Conservation (phyloP, 2,888 invertebrate genomes). For the Andrena fulva region DNA sequence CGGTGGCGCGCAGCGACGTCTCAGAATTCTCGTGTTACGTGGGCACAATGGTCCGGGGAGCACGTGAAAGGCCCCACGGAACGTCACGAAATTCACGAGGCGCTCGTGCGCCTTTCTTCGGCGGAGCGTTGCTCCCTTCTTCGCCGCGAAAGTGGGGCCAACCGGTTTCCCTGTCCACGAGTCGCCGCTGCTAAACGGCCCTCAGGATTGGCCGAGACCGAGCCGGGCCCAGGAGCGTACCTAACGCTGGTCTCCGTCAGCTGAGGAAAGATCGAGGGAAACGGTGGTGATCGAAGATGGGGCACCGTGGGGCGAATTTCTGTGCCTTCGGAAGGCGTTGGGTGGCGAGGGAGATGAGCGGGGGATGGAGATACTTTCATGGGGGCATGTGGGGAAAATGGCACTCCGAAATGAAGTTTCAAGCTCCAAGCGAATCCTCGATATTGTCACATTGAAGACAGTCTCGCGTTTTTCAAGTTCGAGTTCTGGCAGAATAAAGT, state of each 20-base stretch:
- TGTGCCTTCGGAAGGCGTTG: too few species aligned
- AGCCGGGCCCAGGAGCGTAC: constrained; percentile 38
- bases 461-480: too few species aligned
- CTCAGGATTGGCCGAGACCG: constrained; percentile 52
- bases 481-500: too few species aligned
- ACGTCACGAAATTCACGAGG: constrained; percentile 63
- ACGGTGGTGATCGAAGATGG: not conserved
- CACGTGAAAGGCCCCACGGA: constrained; percentile 55
- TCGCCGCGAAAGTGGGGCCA: constrained; percentile 55
- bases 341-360: too few species aligned
- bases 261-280: not conserved
- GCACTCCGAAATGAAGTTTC: too few species aligned
- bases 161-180: constrained; percentile 64
- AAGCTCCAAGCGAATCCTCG: too few species aligned
- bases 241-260: constrained; percentile 18
- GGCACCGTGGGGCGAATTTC: too few species aligned
- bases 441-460: too few species aligned
- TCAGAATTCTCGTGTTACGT: constrained; percentile 38
- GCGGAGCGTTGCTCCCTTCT: constrained; percentile 57
- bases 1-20: constrained; percentile 10
- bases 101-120: constrained; percentile 42
- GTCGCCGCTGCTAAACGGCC: constrained; percentile 39
- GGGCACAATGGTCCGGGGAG: constrained; percentile 34
- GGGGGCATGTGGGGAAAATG: too few species aligned
- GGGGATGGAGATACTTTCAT: too few species aligned